phyloP scores from a whole-genome alignment of 2,888 invertebrate species.

The Mechanitis mazaeus region DNA sequence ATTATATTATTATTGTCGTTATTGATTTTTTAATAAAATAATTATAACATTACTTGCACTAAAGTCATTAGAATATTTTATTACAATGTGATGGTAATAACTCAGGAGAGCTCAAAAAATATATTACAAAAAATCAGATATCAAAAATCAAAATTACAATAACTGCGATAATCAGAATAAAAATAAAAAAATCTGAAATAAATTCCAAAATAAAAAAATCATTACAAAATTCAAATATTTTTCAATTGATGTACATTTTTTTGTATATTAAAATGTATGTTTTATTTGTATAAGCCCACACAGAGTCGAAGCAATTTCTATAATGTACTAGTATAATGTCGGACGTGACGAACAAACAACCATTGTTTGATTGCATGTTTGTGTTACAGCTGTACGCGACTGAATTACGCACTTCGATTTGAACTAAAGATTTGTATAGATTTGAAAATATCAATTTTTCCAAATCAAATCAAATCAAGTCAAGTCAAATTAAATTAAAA shows the following conservation, averaged over 20 bases:
- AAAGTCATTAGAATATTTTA: no score
- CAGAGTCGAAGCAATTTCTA: constrained; percentile 25
- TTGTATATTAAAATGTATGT: background rate
- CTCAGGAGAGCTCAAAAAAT: no score
- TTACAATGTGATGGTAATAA: no score
- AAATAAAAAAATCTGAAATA: background rate
- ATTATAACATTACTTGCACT: no score
- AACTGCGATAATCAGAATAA: no score
- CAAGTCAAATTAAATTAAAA: no score
- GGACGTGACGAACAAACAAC: constrained; percentile 37
- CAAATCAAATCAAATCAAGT: no score
- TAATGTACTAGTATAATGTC: constrained; percentile 34
- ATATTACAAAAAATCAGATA: no score
- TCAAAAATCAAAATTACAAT: no score
- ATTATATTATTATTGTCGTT: no score
- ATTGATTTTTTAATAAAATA: no score
- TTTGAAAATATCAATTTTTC: constrained; percentile 6
- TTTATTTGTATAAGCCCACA: constrained; percentile 18
- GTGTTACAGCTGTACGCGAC: constrained; percentile 53
- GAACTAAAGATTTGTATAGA: constrained; percentile 37
- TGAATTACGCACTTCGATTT: constrained; percentile 59
- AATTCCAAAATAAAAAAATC: background rate
- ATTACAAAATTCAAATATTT: background rate
- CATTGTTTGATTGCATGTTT: constrained; percentile 40
- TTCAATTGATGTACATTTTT: background rate